phyloP scores from a whole-genome alignment of 2,888 invertebrate species.

The Epistrophe eligans region DNA sequence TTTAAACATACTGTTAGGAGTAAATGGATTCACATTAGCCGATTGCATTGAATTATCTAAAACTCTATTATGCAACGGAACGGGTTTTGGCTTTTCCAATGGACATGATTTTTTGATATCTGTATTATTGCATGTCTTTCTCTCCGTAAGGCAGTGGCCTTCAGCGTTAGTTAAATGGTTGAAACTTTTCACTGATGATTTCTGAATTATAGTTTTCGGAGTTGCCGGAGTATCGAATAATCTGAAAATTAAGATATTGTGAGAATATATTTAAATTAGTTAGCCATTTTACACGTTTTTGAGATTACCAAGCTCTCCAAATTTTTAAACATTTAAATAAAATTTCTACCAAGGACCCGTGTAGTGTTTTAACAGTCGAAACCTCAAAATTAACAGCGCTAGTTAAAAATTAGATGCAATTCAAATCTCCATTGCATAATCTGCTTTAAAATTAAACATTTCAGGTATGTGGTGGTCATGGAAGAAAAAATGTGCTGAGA shows the following conservation, averaged over 20 bases:
- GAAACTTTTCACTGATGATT: slow-evolving; percentile 86
- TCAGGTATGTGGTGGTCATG: too few species aligned
- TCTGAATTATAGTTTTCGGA: slow-evolving; percentile 89
- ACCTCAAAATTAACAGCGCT: too few species aligned
- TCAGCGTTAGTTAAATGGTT: slow-evolving; percentile 79
- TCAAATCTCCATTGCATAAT: too few species aligned
- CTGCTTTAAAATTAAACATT: too few species aligned
- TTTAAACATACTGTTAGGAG: slow-evolving; percentile 87
- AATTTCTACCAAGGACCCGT: too few species aligned
- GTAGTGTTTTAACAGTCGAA: too few species aligned
- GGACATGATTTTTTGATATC: slow-evolving; percentile 33
- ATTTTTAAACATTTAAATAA: too few species aligned
- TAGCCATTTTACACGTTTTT: too few species aligned
- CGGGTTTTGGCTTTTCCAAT: slow-evolving; percentile 83
- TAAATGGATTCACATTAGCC: slow-evolving; percentile 94
- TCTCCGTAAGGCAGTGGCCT: slow-evolving; percentile 31
- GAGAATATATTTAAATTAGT: neutral
- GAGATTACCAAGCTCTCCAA: too few species aligned
- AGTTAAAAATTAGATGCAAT: too few species aligned
- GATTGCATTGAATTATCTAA: slow-evolving; percentile 80
- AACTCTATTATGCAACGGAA: slow-evolving; percentile 81
- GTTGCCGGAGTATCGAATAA: slow-evolving; percentile 94
- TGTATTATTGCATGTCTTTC: slow-evolving; percentile 22
- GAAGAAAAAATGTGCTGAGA: too few species aligned
- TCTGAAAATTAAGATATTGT: slow-evolving; percentile 83